phyloP scores from a whole-genome alignment of 2,888 invertebrate genomes.

The Eucera pruinosa region DNA sequence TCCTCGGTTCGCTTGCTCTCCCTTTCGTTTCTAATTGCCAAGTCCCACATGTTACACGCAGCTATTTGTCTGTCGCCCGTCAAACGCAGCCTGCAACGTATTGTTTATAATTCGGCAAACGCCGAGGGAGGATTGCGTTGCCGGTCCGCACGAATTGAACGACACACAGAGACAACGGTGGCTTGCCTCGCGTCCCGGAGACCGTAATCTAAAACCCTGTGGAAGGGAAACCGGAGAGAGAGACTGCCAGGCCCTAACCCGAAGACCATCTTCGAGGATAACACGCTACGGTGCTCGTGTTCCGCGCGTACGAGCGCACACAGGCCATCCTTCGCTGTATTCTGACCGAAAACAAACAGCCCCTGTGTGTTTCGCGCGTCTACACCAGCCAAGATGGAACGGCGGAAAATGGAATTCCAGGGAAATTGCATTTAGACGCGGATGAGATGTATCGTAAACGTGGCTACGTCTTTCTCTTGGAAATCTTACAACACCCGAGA shows the following conservation, averaged over 20 bases:
- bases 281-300: not conserved
- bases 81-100: constrained; percentile 22
- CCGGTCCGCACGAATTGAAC: no score
- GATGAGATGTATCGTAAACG: not conserved
- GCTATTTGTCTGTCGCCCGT: constrained; percentile 21
- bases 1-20: not conserved
- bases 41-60: constrained; percentile 4
- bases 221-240: not conserved
- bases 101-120: constrained; percentile 43
- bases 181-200: constrained; percentile 4
- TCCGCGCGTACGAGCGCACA: constrained; percentile 15
- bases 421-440: constrained; percentile 27
- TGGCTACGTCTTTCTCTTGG: no score
- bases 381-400: constrained; percentile 21
- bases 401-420: not conserved
- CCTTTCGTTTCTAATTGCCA: not conserved
- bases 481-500: not conserved
- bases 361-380: constrained; percentile 13
- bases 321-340: constrained; percentile 11
- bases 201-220: constrained; percentile 50
- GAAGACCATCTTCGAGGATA: constrained; percentile 12
- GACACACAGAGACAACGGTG: not conserved
- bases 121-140: no score
- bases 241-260: not conserved
- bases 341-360: constrained; percentile 46